Evolutionary conservation across 2,113 vertebrate genomes (phyloP).

Genomic region (Hassar affinis): DNA sequence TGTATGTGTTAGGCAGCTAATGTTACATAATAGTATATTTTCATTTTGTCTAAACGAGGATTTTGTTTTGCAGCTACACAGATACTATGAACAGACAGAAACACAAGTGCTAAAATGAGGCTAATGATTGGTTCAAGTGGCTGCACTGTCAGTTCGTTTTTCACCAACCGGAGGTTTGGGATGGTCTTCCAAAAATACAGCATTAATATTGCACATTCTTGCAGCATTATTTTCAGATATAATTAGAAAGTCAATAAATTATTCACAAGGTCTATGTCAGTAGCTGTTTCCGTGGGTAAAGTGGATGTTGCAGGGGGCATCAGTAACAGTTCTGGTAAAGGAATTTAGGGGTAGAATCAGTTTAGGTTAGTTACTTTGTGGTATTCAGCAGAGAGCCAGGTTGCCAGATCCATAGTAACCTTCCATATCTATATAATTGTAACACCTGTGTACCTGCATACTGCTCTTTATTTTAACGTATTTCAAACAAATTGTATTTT

Average conservation of each 20-base stretch:
- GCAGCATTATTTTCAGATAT: conserved; percentile 1
- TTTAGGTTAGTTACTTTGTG: neutral
- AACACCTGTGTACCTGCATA: neutral
- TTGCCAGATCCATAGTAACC: neutral
- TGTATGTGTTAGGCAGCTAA: neutral
- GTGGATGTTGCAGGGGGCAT: neutral
- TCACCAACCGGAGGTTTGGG: neutral
- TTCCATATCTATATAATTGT: too few relatives aligned
- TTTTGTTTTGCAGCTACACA: neutral
- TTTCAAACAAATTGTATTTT: too few relatives aligned
- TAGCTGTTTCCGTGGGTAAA: neutral
- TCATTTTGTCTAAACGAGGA: neutral
- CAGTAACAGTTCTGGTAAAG: neutral
- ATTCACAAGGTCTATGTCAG: neutral
- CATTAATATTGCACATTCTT: conserved; percentile 8
- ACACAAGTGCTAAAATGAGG: neutral
- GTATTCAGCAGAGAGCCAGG: neutral
- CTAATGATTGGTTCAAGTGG: neutral
- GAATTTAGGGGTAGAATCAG: neutral
- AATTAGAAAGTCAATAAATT: conserved; percentile 18
- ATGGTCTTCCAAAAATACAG: conserved; percentile 11
- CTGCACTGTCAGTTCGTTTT: neutral
- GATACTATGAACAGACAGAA: neutral
- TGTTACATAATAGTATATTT: neutral
- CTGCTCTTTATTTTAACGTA: neutral